These are phyloP conservation scores for Uria lomvia DNA, from an alignment of 2,113 vertebrate species.

Conservation along the genomic window DNA sequence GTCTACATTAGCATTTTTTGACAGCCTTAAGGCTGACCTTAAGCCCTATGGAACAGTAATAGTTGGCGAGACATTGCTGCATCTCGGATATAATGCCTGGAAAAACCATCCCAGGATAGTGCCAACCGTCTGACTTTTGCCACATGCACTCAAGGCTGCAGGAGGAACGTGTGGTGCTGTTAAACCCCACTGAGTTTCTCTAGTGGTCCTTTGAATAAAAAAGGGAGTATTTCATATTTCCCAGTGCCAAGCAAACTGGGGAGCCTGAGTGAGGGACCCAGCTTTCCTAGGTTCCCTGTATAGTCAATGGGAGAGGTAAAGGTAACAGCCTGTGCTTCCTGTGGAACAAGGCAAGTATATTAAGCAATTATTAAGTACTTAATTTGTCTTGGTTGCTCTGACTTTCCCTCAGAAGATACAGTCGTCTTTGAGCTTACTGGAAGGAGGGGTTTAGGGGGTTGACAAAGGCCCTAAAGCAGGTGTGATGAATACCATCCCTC, in stretches of 20 bases:
- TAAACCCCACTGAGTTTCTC: not conserved
- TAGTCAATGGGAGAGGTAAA: not conserved
- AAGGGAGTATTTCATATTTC: not conserved
- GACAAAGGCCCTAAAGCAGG: slow-evolving; percentile 4
- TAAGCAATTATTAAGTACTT: not conserved
- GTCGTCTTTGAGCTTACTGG: not conserved
- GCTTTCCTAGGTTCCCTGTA: not conserved
- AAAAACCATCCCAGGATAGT: not conserved
- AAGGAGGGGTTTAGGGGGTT: not conserved
- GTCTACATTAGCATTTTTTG: not conserved
- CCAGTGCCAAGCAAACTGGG: not conserved
- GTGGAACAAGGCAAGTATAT: not conserved
- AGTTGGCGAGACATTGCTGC: not conserved
- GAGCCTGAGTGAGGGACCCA: not conserved
- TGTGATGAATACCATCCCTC: not conserved
- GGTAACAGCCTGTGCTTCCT: not conserved
- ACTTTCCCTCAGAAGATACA: not conserved
- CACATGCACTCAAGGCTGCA: accelerated
- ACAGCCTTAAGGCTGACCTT: not conserved
- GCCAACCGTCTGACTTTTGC: not conserved
- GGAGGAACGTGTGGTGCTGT: not conserved
- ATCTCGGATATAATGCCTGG: not conserved
- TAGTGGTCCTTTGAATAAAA: not conserved
- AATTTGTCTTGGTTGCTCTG: not conserved
- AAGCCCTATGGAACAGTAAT: not conserved